Conservation (phyloP, 30 jellyfish, hydroid and myxozoan genomes). For the Morbakka virulenta region DNA sequence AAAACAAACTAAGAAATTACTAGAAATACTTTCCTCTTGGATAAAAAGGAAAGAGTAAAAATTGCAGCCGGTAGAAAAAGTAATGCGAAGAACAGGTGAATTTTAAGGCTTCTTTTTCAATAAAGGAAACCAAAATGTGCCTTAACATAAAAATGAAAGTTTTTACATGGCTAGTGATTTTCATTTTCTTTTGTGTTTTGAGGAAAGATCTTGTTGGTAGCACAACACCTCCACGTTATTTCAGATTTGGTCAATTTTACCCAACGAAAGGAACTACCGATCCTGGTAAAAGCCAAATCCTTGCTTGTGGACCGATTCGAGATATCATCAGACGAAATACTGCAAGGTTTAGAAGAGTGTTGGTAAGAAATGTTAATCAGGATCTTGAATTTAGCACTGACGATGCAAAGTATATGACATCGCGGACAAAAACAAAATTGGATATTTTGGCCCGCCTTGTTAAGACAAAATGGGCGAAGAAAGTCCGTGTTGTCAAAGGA, state of each 20-base stretch:
- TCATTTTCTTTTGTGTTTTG: no score
- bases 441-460: slow-evolving; percentile 81
- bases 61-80: no score
- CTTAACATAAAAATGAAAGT: no score
- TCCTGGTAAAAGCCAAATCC: slow-evolving; percentile 55
- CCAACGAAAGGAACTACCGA: slow-evolving; percentile 72
- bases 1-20: no score
- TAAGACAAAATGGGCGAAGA: slow-evolving; percentile 61
- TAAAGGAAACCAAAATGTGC: no score
- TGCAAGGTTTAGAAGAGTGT: slow-evolving; percentile 78
- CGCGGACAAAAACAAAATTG: slow-evolving; percentile 88
- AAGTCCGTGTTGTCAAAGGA: slow-evolving; percentile 66
- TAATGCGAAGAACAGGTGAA: no score
- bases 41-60: no score
- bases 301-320: slow-evolving; percentile 78
- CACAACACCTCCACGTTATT: no score
- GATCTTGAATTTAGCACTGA: slow-evolving; percentile 54
- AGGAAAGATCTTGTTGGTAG: no score
- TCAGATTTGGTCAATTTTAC: slow-evolving; percentile 41
- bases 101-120: no score
- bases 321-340: slow-evolving; percentile 89
- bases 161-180: no score
- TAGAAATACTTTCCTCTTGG: no score
- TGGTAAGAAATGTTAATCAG: slow-evolving; percentile 69
- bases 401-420: slow-evolving; percentile 86